A percentile compares a stretch with the other conserved stretches of the same genome.
These are phyloP conservation scores for Propithecus perrieri DNA, from an alignment of 2,797 vertebrate species.

Conservation along the genomic window DNA sequence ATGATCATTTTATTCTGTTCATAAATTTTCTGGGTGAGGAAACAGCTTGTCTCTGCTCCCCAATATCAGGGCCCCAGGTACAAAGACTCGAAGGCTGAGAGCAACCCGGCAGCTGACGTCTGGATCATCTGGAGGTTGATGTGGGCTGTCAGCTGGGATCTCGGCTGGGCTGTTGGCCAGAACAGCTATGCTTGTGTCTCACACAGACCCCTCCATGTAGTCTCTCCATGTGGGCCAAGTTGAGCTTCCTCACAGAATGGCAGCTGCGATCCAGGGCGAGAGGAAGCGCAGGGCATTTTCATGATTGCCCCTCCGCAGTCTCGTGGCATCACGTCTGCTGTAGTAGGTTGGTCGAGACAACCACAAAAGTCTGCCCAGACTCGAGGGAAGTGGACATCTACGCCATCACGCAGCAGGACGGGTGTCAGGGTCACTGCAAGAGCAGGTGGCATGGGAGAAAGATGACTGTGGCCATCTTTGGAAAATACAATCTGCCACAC, in stretches of 20 bases:
- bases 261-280: background rate
- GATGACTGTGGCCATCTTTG: background rate
- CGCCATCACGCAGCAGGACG: background rate
- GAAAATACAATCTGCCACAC: background rate
- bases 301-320: background rate
- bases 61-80: too few relatives aligned
- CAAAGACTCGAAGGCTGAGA: background rate
- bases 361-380: background rate
- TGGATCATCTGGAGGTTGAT: background rate
- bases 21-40: background rate
- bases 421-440: background rate
- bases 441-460: background rate
- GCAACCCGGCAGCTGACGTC: background rate
- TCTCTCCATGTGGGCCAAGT: background rate
- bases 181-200: background rate
- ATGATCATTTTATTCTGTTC: background rate
- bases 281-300: background rate
- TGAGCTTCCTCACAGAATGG: background rate
- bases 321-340: accelerated
- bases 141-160: background rate
- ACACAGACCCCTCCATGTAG: background rate
- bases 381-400: background rate
- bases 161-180: background rate
- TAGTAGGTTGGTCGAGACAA: background rate
- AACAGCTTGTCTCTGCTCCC: background rate